These are phyloP conservation scores for Scytalopus superciliaris DNA, from an alignment of 2,113 vertebrate genomes.

Conservation along the genomic window DNA sequence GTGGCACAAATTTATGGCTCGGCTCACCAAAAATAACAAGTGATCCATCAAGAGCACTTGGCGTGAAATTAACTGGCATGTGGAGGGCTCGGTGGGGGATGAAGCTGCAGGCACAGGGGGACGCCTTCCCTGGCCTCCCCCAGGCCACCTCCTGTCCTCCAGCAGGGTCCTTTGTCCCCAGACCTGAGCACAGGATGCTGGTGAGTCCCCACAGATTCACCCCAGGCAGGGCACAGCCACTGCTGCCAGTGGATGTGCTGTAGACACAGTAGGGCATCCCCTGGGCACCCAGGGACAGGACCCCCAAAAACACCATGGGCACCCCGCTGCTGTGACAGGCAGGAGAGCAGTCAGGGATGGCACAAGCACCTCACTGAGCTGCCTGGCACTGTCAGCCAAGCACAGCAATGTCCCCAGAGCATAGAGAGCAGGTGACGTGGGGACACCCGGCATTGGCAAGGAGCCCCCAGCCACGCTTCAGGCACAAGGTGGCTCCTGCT, in stretches of 20 bases:
- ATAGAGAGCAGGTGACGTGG: rapidly evolving
- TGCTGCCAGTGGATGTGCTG: rapidly evolving
- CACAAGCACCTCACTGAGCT: rapidly evolving
- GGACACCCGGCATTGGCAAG: background rate
- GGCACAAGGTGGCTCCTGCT: rapidly evolving
- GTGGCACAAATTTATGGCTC: constrained; percentile 80
- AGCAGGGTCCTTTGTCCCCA: background rate
- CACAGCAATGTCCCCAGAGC: rapidly evolving
- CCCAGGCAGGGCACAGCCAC: rapidly evolving
- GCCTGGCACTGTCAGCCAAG: background rate
- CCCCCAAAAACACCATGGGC: rapidly evolving
- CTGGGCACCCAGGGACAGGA: rapidly evolving
- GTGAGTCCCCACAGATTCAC: rapidly evolving
- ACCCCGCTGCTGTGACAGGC: background rate
- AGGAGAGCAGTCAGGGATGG: background rate
- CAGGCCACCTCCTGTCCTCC: background rate
- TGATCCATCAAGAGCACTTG: constrained; percentile 80
- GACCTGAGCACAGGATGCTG: rapidly evolving
- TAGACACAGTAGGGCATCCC: rapidly evolving
- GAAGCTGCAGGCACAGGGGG: background rate
- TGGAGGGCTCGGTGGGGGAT: constrained; percentile 33
- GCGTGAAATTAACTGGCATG: constrained; percentile 79
- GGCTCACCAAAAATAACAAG: constrained; percentile 83
- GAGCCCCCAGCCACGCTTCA: background rate
- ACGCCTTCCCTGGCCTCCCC: background rate